Base-by-base conservation (phyloP, 2,888 invertebrate genomes). In the Elysia crispata region DNA sequence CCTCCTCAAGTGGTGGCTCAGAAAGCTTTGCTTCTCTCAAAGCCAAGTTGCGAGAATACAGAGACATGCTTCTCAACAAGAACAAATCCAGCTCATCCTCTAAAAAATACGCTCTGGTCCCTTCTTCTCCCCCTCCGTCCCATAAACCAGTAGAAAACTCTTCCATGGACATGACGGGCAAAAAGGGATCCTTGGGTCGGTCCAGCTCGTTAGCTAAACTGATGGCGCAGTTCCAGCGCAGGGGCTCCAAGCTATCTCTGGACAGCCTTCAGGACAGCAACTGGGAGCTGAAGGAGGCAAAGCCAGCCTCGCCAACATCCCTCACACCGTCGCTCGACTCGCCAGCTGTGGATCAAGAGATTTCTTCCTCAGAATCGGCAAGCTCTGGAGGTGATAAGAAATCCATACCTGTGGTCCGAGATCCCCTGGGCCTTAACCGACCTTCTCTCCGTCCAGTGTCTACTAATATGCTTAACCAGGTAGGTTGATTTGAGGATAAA, bases 41-140 rank as follows among this genome's bases (percentile, higher is more conserved):
- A 81, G 87, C 88, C 8, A 89, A 89, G 79, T 81, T 90, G n/a
- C 87, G 87, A 64, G 88, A 87, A 8, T 90, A 87, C 78, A 81
- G 88, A 70, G 90, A 89, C 81, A 85, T 85, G 77, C 82, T 90
- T 31, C 76, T 86, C 20, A 83, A 79, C n/a, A 64, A 77, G 25
- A 76, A 54, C 62, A 77, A 77, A 57, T 67, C 80, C 67, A 81
- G 79, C 75, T 50, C 70, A 69, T 82, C 80, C 5, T 82, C 80
- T 5, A 79, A 73, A 25, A 80, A 79, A 60, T 67, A 67, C 25
- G 15, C 25, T 5, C 41, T 41, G 5, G 41, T 41, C 41, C 41
- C 41, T 41, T 41, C 41, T 11, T 64, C 60, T 11, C n/a, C n/a
- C n/a, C n/a, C n/a, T n/a, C n/a, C 41, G 41, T 41, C 41, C 41